These are phyloP conservation scores for Synanceia verrucosa DNA, from an alignment of 2,797 vertebrate species.

Conservation along the genomic window DNA sequence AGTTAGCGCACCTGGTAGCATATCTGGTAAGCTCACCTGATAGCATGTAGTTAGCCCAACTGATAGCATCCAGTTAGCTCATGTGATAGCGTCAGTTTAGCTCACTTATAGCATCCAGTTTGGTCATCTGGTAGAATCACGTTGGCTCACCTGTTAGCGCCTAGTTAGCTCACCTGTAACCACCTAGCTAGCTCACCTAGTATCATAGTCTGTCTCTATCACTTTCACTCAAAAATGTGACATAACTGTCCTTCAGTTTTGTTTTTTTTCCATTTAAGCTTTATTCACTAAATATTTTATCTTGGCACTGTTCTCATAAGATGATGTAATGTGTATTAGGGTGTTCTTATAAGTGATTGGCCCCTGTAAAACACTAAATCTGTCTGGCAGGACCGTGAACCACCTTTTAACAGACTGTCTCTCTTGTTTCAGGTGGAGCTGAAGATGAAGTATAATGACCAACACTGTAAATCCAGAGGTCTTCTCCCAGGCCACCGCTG, in stretches of 20 bases:
- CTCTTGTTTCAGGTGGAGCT: slow-evolving; percentile 88
- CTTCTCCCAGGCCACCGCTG: slow-evolving; percentile 92
- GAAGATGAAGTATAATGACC: slow-evolving; percentile 97
- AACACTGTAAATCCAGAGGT: slow-evolving; percentile 90
- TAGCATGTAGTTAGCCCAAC: too few species aligned
- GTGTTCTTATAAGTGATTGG: background rate
- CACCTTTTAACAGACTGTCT: background rate
- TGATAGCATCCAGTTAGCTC: too few species aligned
- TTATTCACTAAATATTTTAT: background rate
- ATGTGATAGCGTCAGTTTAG: too few species aligned
- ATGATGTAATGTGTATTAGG: background rate
- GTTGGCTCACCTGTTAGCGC: too few species aligned
- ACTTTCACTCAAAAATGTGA: background rate
- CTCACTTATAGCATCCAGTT: too few species aligned
- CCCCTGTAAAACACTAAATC: background rate
- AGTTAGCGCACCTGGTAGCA: too few species aligned
- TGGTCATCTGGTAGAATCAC: too few species aligned
- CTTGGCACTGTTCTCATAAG: background rate
- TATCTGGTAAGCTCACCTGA: too few species aligned
- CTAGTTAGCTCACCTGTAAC: too few species aligned
- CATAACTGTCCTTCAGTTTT: background rate
- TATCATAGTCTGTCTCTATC: too few species aligned
- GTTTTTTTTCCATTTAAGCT: background rate
- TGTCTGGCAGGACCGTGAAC: background rate
- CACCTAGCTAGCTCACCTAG: too few species aligned